Percentiles rank a stretch among this genome's conserved stretches.
Conservation (phyloP, 2,888 invertebrate species). For the Saturnia japonica region DNA sequence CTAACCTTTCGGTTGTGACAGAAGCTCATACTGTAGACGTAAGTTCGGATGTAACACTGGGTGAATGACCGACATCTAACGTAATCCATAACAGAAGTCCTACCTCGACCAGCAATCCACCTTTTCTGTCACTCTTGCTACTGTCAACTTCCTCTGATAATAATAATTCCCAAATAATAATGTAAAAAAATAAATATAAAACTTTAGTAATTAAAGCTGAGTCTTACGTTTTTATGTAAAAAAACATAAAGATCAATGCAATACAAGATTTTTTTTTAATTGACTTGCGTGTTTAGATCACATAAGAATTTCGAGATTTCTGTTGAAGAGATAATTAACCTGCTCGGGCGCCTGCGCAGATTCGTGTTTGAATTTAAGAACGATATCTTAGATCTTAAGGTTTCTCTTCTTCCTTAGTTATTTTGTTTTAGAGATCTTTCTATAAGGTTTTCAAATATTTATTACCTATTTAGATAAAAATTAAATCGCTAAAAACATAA, state of each 20-base stretch:
- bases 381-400: slow-evolving; percentile 23
- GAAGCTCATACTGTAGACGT: background rate
- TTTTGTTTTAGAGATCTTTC: slow-evolving; percentile 6
- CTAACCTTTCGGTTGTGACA: background rate
- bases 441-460: background rate
- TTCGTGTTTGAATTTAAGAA: slow-evolving; percentile 24
- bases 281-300: slow-evolving; percentile 25
- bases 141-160: background rate
- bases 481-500: no score
- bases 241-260: background rate
- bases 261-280: slow-evolving; percentile 8
- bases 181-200: background rate
- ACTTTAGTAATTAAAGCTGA: background rate
- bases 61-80: background rate
- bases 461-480: background rate
- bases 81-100: background rate
- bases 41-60: background rate
- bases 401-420: slow-evolving; percentile 20
- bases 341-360: slow-evolving; percentile 23
- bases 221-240: background rate
- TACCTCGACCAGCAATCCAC: background rate
- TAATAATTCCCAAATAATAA: background rate
- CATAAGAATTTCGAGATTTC: slow-evolving; percentile 24
- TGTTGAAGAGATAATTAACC: slow-evolving; percentile 24
- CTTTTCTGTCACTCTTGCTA: background rate